phyloP scores from a whole-genome alignment of 2,888 invertebrate genomes.

The Carpatolechia fugitivella region DNA sequence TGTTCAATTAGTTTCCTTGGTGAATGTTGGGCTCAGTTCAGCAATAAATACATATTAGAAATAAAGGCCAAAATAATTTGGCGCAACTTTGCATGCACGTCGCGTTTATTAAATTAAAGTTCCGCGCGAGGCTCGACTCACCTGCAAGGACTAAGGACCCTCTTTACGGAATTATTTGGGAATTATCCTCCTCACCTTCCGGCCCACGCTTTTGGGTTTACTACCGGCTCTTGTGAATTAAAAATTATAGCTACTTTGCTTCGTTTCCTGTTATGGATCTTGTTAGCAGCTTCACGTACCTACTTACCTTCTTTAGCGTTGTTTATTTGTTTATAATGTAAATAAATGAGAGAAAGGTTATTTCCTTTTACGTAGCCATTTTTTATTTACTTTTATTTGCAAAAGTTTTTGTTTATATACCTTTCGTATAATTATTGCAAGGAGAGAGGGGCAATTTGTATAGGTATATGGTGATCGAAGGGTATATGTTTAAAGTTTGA shows the following conservation, averaged over 20 bases:
- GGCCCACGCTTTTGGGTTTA: neutral
- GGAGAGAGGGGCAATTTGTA: too few relatives aligned
- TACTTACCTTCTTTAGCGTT: too few relatives aligned
- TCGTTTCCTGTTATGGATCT: neutral
- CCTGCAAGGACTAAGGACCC: neutral
- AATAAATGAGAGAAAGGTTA: too few relatives aligned
- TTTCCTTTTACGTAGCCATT: too few relatives aligned
- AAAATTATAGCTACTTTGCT: slow-evolving; percentile 3
- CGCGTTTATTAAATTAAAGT: slow-evolving; percentile 9
- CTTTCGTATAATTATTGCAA: too few relatives aligned
- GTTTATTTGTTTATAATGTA: too few relatives aligned
- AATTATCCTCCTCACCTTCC: neutral
- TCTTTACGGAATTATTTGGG: slow-evolving; percentile 5
- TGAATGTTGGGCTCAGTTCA: neutral
- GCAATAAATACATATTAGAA: neutral
- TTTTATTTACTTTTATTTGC: too few relatives aligned
- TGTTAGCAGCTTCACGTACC: slow-evolving; percentile 2
- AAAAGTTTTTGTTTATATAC: too few relatives aligned
- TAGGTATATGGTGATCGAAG: too few relatives aligned
- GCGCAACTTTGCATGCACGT: neutral
- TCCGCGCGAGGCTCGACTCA: neutral
- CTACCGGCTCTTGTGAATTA: slow-evolving; percentile 4
- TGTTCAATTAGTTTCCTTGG: neutral
- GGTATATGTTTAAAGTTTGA: too few relatives aligned
- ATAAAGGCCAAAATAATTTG: neutral